phyloP scores from a whole-genome alignment of 1,140 invertebrate genomes.

The Drusus annulatus region DNA sequence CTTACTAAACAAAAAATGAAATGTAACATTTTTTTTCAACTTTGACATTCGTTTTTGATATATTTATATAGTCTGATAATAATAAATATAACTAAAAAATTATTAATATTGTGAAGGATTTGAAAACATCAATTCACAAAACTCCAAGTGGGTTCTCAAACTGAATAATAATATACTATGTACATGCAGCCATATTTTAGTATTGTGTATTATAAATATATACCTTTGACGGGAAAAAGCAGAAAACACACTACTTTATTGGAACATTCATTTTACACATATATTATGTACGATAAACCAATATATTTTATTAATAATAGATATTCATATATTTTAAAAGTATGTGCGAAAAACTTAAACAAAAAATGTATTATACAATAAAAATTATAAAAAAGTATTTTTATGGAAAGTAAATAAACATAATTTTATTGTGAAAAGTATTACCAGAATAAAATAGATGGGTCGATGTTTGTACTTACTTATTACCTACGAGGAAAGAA shows the following conservation, averaged over 20 bases:
- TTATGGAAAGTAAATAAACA: not conserved
- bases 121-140: no score
- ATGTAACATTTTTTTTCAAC: no score
- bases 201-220: not conserved
- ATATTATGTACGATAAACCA: not conserved
- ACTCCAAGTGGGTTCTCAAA: not conserved
- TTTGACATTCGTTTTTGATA: no score
- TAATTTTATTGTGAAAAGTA: not conserved
- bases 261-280: not conserved
- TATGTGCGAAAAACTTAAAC: no score
- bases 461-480: not conserved
- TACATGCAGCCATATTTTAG: slow-evolving; percentile 20
- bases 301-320: not conserved
- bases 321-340: not conserved
- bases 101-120: no score
- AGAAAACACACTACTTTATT: not conserved
- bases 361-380: no score
- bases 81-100: no score
- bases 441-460: not conserved
- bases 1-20: no score
- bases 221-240: not conserved
- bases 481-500: no score
- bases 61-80: no score
- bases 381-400: slow-evolving; percentile 9
- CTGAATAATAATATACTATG: not conserved